Conservation (phyloP, 37 sponge, comb jelly and placozoan species). For the Oopsacas minuta region DNA sequence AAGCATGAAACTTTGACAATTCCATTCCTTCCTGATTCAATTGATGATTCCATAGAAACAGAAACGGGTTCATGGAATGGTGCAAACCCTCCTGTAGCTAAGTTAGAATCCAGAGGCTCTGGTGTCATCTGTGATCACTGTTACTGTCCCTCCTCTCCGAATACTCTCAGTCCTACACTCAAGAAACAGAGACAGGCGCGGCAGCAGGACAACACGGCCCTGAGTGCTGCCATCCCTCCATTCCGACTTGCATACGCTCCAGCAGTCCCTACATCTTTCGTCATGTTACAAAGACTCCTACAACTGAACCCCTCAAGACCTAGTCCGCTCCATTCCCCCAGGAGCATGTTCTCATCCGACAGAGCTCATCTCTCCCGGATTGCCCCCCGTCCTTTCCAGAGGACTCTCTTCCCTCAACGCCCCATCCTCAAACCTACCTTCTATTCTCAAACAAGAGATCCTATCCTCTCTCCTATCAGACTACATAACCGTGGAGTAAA, state of each 20-base stretch:
- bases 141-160: not conserved
- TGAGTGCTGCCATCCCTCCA: not conserved
- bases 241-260: constrained; percentile 10
- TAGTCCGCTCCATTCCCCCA: not conserved
- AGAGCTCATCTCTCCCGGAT: not conserved
- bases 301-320: not conserved
- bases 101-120: not conserved
- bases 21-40: no score
- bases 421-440: not conserved
- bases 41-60: no score
- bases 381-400: not conserved
- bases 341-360: not conserved
- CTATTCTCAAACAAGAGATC: not conserved
- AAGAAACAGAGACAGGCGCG: not conserved
- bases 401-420: not conserved
- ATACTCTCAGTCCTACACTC: not conserved
- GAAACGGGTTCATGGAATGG: no score
- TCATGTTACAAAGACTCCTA: not conserved
- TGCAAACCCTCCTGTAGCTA: not conserved
- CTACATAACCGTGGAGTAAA: not conserved
- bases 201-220: constrained; percentile 7
- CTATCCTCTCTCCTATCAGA: not conserved
- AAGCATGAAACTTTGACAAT: no score
- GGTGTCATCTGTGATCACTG: not conserved
- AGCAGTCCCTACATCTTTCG: not conserved